phyloP scores from a whole-genome alignment of 2,888 invertebrate genomes.

The Apodemia hepburni region DNA sequence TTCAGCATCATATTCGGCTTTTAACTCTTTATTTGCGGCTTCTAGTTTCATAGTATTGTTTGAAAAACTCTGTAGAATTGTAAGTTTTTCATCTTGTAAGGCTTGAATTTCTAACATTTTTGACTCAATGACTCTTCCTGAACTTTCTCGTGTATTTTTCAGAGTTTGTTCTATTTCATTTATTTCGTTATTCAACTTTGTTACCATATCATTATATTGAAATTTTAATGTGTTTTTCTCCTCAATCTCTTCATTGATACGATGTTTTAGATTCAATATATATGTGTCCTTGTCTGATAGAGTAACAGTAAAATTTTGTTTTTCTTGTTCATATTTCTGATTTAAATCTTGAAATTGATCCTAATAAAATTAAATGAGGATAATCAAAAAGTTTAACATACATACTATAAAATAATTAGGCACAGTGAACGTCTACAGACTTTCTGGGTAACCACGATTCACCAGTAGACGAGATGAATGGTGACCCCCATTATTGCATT shows the following conservation, averaged over 20 bases:
- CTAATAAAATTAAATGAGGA: slow-evolving; percentile 30
- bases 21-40: slow-evolving; percentile 45
- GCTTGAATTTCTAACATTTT: slow-evolving; percentile 58
- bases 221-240: slow-evolving; percentile 49
- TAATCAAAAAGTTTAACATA: too few relatives aligned
- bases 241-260: slow-evolving; percentile 59
- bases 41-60: slow-evolving; percentile 55
- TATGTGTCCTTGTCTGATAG: slow-evolving; percentile 52
- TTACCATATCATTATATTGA: slow-evolving; percentile 49
- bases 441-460: too few relatives aligned
- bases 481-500: too few relatives aligned
- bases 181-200: slow-evolving; percentile 55
- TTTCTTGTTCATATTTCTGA: slow-evolving; percentile 45
- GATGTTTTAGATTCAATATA: slow-evolving; percentile 54
- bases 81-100: slow-evolving; percentile 60
- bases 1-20: slow-evolving; percentile 50
- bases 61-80: slow-evolving; percentile 52
- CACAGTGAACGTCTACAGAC: too few relatives aligned
- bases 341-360: slow-evolving; percentile 43
- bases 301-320: slow-evolving; percentile 38
- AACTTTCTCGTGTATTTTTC: slow-evolving; percentile 48
- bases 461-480: too few relatives aligned
- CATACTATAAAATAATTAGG: too few relatives aligned
- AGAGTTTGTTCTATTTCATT: slow-evolving; percentile 59
- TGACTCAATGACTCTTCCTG: slow-evolving; percentile 45